Conservation (phyloP, 2,888 invertebrate genomes). For the Drosophila algonquin region DNA sequence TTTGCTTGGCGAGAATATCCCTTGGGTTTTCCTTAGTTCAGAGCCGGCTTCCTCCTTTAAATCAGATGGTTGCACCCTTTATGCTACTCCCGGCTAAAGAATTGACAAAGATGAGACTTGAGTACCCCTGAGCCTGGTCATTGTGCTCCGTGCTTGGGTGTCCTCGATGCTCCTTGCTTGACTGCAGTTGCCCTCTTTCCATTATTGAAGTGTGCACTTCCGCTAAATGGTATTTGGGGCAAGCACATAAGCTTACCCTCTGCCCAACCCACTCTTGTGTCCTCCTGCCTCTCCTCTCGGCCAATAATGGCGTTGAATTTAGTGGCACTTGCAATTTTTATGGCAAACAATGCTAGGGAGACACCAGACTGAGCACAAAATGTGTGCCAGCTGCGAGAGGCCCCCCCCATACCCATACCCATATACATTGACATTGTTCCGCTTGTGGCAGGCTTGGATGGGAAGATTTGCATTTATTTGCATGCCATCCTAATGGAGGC, state of each 20-base stretch:
- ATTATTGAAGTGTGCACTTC: constrained; percentile 73
- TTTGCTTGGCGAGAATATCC: not conserved
- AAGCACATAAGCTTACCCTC: constrained; percentile 64
- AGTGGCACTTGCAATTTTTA: constrained; percentile 64
- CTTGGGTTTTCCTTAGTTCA: not conserved
- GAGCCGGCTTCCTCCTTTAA: constrained; percentile 28
- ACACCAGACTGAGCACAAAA: constrained; percentile 10
- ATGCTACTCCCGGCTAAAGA: constrained; percentile 15
- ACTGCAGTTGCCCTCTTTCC: constrained; percentile 54
- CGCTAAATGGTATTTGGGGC: constrained; percentile 75
- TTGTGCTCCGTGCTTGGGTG: constrained; percentile 46
- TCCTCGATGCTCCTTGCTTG: constrained; percentile 12
- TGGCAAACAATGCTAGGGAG: constrained; percentile 44
- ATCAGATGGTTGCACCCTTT: constrained; percentile 49
- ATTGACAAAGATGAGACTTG: constrained; percentile 32
- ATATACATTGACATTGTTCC: constrained; percentile 33
- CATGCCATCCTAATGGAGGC: constrained; percentile 15
- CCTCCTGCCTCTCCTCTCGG: not conserved
- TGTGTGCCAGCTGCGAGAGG: constrained; percentile 7
- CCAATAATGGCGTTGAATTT: constrained; percentile 42
- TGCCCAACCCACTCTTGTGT: constrained; percentile 4
- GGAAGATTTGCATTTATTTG: constrained; percentile 36
- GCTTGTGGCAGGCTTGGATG: constrained; percentile 24
- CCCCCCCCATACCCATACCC: not conserved
- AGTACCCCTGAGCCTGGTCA: constrained; percentile 47